Conservation (phyloP, 2,888 invertebrate genomes). For the Geotrupes spiniger region DNA sequence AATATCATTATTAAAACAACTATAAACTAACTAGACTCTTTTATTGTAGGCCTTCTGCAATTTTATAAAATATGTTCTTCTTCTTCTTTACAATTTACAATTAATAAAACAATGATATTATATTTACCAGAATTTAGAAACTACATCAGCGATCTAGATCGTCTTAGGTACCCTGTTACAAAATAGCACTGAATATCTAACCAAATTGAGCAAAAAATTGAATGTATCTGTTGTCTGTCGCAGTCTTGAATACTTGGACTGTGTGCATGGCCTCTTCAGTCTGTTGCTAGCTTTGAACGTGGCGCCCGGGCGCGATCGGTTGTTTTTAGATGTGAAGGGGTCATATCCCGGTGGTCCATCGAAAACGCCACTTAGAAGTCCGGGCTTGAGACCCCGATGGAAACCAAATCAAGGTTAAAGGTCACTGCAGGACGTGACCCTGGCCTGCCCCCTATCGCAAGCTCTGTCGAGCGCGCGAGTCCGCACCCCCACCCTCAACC, state of each 20-base stretch:
- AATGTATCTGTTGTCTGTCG: slow-evolving; percentile 45
- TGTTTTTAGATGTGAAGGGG: slow-evolving; percentile 23
- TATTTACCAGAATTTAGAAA: no score
- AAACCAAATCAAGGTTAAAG: slow-evolving; percentile 79
- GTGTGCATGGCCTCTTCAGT: slow-evolving; percentile 57
- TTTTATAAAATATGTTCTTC: no score
- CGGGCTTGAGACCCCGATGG: slow-evolving; percentile 67
- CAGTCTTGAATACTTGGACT: slow-evolving; percentile 61
- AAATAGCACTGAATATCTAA: background rate
- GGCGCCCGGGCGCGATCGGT: slow-evolving; percentile 30
- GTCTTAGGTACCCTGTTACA: no score
- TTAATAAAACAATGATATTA: no score
- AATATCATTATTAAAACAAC: no score
- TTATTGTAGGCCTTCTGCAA: no score
- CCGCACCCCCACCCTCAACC: slow-evolving; percentile 30
- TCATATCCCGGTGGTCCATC: slow-evolving; percentile 30
- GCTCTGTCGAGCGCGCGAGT: slow-evolving; percentile 48
- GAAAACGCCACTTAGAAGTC: slow-evolving; percentile 37
- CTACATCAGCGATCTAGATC: no score
- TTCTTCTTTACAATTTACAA: no score
- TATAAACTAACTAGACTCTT: no score
- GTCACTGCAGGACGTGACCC: slow-evolving; percentile 72
- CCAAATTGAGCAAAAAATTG: slow-evolving; percentile 24
- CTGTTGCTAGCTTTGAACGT: slow-evolving; percentile 37
- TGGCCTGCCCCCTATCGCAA: slow-evolving; percentile 54